A percentile compares a stretch with the other conserved stretches of the same genome.
These are phyloP conservation scores for Drosophila hamatofila DNA, from an alignment of 2,888 invertebrate genomes.

Conservation along the genomic window DNA sequence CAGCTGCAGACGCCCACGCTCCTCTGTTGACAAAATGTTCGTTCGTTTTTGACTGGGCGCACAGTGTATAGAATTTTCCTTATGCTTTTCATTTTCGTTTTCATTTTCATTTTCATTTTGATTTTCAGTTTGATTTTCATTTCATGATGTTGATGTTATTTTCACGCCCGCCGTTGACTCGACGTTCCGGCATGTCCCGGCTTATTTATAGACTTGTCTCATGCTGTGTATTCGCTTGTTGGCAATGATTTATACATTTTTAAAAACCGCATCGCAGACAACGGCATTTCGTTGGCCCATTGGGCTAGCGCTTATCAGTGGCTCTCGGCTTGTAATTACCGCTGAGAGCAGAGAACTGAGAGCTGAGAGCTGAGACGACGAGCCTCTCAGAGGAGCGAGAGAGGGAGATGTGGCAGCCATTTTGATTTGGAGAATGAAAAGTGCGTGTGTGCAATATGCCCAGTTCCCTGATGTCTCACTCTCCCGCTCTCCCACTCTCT, in stretches of 20 bases:
- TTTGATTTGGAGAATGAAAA: constrained; percentile 37
- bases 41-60: constrained; percentile 7
- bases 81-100: constrained; percentile 23
- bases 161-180: constrained; percentile 63
- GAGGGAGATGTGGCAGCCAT: constrained; percentile 53
- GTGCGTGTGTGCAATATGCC: constrained; percentile 75
- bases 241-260: constrained; percentile 84
- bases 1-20: constrained; percentile 79
- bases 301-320: constrained; percentile 46
- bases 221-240: constrained; percentile 78
- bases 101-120: constrained; percentile 37
- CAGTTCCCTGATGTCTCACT: constrained; percentile 14
- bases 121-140: constrained; percentile 31
- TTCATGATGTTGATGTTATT: constrained; percentile 52
- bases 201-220: constrained; percentile 84
- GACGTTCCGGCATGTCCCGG: constrained; percentile 22
- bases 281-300: constrained; percentile 23
- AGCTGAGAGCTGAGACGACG: no score
- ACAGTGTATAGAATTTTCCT: constrained; percentile 29
- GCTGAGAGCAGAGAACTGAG: constrained; percentile 9
- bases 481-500: neutral
- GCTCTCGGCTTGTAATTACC: constrained; percentile 46
- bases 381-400: neutral
- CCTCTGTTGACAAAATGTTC: constrained; percentile 63
- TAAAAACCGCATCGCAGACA: constrained; percentile 72